These are phyloP conservation scores for Lissocephala sabroskyi DNA, from an alignment of 2,888 invertebrate genomes.

Conservation along the genomic window DNA sequence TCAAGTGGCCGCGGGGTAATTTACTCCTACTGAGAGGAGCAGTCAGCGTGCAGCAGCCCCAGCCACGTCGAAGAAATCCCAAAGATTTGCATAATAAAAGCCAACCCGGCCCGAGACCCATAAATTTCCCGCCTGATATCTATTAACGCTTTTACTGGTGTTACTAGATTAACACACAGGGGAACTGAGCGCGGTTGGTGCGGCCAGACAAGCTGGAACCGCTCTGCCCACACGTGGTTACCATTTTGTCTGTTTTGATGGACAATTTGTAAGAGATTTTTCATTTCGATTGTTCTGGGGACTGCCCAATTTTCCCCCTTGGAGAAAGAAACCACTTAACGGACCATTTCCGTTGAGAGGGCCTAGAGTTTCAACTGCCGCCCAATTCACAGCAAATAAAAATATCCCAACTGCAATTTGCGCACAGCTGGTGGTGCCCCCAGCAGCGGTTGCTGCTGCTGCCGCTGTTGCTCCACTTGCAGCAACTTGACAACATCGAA, in stretches of 20 bases:
- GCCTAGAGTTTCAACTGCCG: neutral
- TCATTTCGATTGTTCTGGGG: conserved; percentile 4
- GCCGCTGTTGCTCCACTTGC: conserved; percentile 11
- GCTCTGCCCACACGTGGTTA: conserved; percentile 16
- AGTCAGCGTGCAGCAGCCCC: conserved; percentile 8
- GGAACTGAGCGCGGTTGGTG: no score
- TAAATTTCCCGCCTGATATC: conserved; percentile 64
- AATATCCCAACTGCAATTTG: conserved; percentile 61
- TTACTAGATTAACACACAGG: conserved; percentile 50
- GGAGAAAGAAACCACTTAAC: neutral
- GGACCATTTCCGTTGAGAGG: conserved; percentile 1
- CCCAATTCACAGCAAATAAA: conserved; percentile 58
- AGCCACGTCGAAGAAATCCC: neutral
- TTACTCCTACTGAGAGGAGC: conserved; percentile 59
- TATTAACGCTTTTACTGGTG: conserved; percentile 63
- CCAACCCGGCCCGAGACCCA: conserved; percentile 31
- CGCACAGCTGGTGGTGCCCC: conserved; percentile 60
- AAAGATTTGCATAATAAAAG: conserved; percentile 46
- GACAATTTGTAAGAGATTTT: conserved; percentile 19
- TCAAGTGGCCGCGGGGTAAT: conserved; percentile 60
- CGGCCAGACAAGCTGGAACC: no score
- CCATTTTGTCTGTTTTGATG: conserved; percentile 18
- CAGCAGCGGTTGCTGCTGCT: conserved; percentile 7
- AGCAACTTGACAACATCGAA: conserved; percentile 49
- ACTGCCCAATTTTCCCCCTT: no score